phyloP scores from a whole-genome alignment of 2,797 vertebrate species.

The Monodelphis domestica region DNA sequence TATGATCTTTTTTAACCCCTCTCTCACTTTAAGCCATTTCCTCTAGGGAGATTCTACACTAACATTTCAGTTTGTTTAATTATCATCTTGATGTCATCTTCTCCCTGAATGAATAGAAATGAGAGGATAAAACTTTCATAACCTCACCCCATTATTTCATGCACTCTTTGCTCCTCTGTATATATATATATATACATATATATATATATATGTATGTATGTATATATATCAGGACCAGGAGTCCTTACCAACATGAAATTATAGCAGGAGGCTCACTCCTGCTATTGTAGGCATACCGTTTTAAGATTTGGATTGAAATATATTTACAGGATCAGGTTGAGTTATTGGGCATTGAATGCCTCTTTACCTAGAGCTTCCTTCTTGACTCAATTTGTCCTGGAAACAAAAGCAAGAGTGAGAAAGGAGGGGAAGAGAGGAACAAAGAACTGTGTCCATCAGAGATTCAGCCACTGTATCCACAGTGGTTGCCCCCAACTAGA shows the following conservation, averaged over 20 bases:
- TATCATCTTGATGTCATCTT: not conserved
- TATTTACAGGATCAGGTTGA: not conserved
- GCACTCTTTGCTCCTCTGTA: not conserved
- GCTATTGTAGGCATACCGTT: not conserved
- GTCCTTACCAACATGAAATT: not conserved
- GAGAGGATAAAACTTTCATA: not conserved
- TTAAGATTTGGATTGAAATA: not conserved
- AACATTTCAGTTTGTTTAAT: not conserved
- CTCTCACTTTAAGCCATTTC: not conserved
- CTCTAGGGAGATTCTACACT: not conserved
- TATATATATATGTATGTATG: too few species aligned
- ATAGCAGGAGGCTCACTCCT: not conserved
- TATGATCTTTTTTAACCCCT: not conserved
- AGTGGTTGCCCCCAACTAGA: not conserved
- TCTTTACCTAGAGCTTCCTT: not conserved
- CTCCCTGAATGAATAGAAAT: not conserved
- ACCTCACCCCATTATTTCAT: not conserved
- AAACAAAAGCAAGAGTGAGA: not conserved
- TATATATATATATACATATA: too few species aligned
- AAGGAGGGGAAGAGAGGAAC: not conserved
- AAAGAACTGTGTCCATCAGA: not conserved
- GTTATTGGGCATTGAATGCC: not conserved
- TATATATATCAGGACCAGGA: not conserved
- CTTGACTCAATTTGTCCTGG: not conserved
- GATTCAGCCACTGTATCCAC: not conserved